These are phyloP conservation scores for Hemicentrotus pulcherrimus DNA, from an alignment of 35 echinoderm and acorn worm species.

Conservation along the genomic window DNA sequence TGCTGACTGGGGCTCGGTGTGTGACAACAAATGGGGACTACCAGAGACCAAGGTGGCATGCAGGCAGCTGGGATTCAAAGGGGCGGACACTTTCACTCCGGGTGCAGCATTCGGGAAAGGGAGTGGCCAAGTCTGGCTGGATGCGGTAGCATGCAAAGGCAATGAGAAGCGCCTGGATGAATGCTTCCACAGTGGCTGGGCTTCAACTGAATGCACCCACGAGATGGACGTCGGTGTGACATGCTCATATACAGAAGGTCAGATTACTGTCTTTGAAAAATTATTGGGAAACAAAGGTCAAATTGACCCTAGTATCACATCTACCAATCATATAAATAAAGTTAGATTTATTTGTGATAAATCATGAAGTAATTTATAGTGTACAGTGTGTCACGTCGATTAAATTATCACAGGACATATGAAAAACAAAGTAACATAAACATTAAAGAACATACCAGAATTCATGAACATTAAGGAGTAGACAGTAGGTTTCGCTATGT, in stretches of 20 bases:
- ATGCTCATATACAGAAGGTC: neutral
- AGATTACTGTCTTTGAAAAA: neutral
- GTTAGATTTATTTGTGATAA: too few species aligned
- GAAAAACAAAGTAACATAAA: too few species aligned
- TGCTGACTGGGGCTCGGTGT: slow-evolving; percentile 52
- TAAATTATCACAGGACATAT: too few species aligned
- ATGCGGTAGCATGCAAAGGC: neutral
- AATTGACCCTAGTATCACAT: too few species aligned
- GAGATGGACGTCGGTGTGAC: neutral
- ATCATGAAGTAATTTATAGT: too few species aligned
- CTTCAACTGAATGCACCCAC: neutral
- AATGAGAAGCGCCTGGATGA: neutral
- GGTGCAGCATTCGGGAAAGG: neutral
- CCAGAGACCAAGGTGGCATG: slow-evolving; percentile 50
- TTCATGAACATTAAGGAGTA: too few species aligned
- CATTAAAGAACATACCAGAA: too few species aligned
- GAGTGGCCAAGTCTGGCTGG: neutral
- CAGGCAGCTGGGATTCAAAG: slow-evolving; percentile 42
- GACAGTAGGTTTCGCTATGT: too few species aligned
- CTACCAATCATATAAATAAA: too few species aligned
- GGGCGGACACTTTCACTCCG: neutral
- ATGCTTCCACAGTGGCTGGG: neutral
- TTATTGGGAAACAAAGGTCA: too few species aligned
- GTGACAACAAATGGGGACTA: slow-evolving; percentile 34
- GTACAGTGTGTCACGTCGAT: too few species aligned